phyloP scores from a whole-genome alignment of 2,888 invertebrate genomes.

The Trichogramma evanescens region DNA sequence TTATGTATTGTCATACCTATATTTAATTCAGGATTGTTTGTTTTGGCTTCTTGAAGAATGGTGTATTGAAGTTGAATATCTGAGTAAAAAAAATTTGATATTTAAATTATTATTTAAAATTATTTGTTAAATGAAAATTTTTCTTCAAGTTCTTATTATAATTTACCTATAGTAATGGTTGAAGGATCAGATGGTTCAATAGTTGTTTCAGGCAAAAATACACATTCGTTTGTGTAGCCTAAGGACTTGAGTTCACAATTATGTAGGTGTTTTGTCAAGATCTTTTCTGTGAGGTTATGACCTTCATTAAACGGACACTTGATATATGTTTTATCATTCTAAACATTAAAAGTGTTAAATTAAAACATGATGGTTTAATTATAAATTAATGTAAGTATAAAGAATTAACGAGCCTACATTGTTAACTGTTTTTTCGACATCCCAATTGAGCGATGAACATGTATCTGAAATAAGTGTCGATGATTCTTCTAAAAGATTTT shows the following conservation, averaged over 20 bases:
- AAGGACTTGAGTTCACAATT: conserved; percentile 48
- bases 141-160: neutral
- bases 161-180: conserved; percentile 31
- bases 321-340: conserved; percentile 35
- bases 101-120: neutral
- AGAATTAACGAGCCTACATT: too few relatives aligned
- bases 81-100: conserved; percentile 30
- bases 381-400: neutral
- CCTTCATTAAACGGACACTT: conserved; percentile 48
- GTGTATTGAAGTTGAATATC: conserved; percentile 46
- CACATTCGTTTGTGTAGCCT: conserved; percentile 47
- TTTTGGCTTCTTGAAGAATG: conserved; percentile 34
- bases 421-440: too few relatives aligned
- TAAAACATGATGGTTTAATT: neutral
- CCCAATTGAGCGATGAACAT: too few relatives aligned
- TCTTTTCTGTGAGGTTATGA: conserved; percentile 47
- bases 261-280: conserved; percentile 45
- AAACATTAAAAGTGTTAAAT: neutral
- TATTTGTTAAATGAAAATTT: neutral
- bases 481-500: neutral
- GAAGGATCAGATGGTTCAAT: conserved; percentile 34
- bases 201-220: conserved; percentile 47
- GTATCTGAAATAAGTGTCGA: too few relatives aligned
- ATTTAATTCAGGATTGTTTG: conserved; percentile 31
- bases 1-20: conserved; percentile 31